Evolutionary conservation across 2,888 invertebrate species (phyloP).

Genomic region (Cerastis leucographa): DNA sequence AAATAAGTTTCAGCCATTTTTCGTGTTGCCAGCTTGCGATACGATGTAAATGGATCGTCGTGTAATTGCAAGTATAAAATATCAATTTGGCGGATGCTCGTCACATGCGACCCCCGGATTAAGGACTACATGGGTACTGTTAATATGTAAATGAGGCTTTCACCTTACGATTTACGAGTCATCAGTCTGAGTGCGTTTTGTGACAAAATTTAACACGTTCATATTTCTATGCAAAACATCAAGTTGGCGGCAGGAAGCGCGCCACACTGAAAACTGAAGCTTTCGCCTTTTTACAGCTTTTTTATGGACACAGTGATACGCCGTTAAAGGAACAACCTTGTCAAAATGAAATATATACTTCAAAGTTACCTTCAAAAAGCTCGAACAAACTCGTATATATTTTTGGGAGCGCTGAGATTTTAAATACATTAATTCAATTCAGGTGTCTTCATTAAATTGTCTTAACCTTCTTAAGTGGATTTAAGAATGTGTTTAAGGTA

Average conservation of each 20-base stretch:
- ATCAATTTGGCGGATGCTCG: conserved; percentile 72
- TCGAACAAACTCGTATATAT: conserved; percentile 19
- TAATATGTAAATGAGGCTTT: conserved; percentile 74
- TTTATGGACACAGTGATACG: conserved; percentile 56
- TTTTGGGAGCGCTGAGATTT: conserved; percentile 30
- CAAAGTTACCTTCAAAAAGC: conserved; percentile 23
- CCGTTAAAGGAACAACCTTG: conserved; percentile 47
- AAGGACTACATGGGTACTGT: conserved; percentile 68
- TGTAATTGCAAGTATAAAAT: conserved; percentile 73
- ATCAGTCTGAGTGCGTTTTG: conserved; percentile 63
- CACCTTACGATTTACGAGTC: conserved; percentile 60
- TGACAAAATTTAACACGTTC: conserved; percentile 66
- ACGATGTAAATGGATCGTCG: conserved; percentile 63
- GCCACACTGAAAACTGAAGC: conserved; percentile 44
- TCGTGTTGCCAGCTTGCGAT: conserved; percentile 27
- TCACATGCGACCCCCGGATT: conserved; percentile 74
- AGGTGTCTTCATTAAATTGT: conserved; percentile 28
- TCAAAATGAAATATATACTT: conserved; percentile 51
- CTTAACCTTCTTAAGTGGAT: conserved; percentile 39
- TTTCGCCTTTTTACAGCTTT: conserved; percentile 54
- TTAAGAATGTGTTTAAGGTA: conserved; percentile 43
- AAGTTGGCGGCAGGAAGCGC: conserved; percentile 39
- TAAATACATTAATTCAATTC: conserved; percentile 35
- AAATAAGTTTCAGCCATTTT: conserved; percentile 32
- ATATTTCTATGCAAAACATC: conserved; percentile 64